Conservation (phyloP, 2,888 invertebrate species). For the Hirtodrosophila confusa region DNA sequence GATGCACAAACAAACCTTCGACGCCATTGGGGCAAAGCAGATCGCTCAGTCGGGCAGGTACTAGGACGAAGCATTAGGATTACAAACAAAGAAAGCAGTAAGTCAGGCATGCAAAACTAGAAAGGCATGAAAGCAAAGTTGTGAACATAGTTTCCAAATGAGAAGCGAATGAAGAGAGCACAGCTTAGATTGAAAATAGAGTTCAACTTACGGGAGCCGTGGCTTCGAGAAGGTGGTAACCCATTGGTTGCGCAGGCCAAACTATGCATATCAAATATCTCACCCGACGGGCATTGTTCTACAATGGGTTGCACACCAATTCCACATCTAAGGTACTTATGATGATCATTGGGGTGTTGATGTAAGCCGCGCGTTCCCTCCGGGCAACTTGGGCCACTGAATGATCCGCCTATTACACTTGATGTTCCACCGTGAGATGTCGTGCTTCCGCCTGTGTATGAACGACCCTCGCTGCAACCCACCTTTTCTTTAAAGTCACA, state of each 20-base stretch:
- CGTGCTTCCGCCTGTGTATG: slow-evolving; percentile 1
- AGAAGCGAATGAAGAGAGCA: slow-evolving; percentile 50
- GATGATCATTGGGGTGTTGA: slow-evolving; percentile 86
- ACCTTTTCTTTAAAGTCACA: slow-evolving; percentile 87
- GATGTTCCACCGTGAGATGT: slow-evolving; percentile 20
- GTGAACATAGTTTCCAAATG: slow-evolving; percentile 32
- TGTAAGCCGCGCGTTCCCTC: slow-evolving; percentile 84
- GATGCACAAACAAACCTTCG: slow-evolving; percentile 87
- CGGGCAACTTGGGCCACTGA: slow-evolving; percentile 80
- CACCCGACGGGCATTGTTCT: slow-evolving; percentile 87
- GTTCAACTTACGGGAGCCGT: slow-evolving; percentile 58
- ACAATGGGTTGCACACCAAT: slow-evolving; percentile 85
- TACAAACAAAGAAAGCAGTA: slow-evolving; percentile 18
- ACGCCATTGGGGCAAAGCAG: slow-evolving; percentile 84
- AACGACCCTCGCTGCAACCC: slow-evolving; percentile 81
- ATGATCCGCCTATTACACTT: slow-evolving; percentile 6
- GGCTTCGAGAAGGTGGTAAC: slow-evolving; percentile 42
- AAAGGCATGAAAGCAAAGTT: slow-evolving; percentile 47
- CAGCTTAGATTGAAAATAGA: neutral
- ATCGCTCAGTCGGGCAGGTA: slow-evolving; percentile 33
- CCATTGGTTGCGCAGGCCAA: slow-evolving; percentile 85
- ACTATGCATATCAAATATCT: slow-evolving; percentile 86
- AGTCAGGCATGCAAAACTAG: slow-evolving; percentile 10
- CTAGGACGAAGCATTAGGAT: slow-evolving; percentile 41
- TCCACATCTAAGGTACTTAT: slow-evolving; percentile 81